These are phyloP conservation scores for Chaunax sp. DNA, from an alignment of 2,797 vertebrate species.

Conservation along the genomic window DNA sequence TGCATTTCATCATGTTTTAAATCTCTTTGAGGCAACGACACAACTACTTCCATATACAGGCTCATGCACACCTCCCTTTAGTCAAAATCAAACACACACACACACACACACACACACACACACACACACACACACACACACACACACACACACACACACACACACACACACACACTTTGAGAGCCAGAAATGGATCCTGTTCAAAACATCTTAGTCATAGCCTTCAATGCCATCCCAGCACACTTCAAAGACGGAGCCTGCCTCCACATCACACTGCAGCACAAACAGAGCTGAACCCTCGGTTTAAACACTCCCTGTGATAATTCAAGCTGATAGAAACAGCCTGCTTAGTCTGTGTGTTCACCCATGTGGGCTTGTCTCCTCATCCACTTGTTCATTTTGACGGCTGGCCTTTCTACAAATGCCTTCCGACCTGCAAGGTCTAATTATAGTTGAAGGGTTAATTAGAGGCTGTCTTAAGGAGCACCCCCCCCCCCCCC, in stretches of 20 bases:
- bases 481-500: constrained; percentile 45
- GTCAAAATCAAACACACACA: constrained; percentile 74
- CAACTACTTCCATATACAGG: constrained; percentile 60
- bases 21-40: constrained; percentile 64
- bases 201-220: constrained; percentile 79
- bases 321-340: constrained; percentile 64
- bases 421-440: constrained; percentile 73
- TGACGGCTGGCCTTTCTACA: constrained; percentile 58
- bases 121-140: constrained; percentile 61
- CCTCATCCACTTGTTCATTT: constrained; percentile 58
- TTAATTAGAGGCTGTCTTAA: constrained; percentile 82
- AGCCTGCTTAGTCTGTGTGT: constrained; percentile 39
- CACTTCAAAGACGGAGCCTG: constrained; percentile 74
- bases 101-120: constrained; percentile 61
- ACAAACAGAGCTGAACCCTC: constrained; percentile 68
- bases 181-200: constrained; percentile 72
- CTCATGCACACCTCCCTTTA: constrained; percentile 62
- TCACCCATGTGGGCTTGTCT: constrained; percentile 33
- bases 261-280: constrained; percentile 71
- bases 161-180: constrained; percentile 53
- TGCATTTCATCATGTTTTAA: constrained; percentile 56
- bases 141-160: constrained; percentile 73
- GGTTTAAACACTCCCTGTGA: constrained; percentile 70
- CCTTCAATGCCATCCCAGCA: constrained; percentile 69
- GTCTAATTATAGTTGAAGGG: constrained; percentile 83